Conservation (phyloP, 1,140 invertebrate species). For the Lepeophtheirus salmonis region DNA sequence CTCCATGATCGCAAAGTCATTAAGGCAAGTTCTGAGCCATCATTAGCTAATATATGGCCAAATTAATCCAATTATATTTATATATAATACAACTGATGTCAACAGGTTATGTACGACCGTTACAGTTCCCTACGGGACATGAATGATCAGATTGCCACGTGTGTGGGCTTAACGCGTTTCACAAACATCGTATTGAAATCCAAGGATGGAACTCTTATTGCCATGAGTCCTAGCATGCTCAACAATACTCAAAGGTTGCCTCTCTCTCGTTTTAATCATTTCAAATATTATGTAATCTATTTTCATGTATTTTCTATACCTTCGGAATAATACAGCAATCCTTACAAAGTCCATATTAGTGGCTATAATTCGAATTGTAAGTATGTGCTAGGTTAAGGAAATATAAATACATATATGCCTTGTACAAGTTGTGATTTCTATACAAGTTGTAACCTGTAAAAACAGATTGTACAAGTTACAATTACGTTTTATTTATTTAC, state of each 20-base stretch:
- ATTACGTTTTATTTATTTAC: too few relatives aligned
- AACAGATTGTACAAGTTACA: too few relatives aligned
- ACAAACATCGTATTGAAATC: not conserved
- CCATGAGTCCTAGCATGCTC: not conserved
- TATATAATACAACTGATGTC: not conserved
- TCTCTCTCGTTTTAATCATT: too few relatives aligned
- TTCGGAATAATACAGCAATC: not conserved
- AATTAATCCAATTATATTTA: not conserved
- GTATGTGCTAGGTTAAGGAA: too few relatives aligned
- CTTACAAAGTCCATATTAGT: not conserved
- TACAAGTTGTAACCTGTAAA: too few relatives aligned
- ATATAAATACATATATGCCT: too few relatives aligned
- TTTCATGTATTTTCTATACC: too few relatives aligned
- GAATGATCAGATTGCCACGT: not conserved
- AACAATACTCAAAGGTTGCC: not conserved
- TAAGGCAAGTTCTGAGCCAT: not conserved
- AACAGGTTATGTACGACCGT: not conserved
- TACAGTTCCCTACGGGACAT: not conserved
- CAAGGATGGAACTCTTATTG: not conserved
- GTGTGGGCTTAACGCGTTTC: not conserved
- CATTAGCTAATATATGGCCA: not conserved
- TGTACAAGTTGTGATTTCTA: too few relatives aligned
- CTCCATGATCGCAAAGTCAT: not conserved
- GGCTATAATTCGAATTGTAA: not conserved
- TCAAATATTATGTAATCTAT: too few relatives aligned